Percentiles rank a stretch among this genome's conserved stretches.
phyloP scores from a whole-genome alignment of 2,113 vertebrate species.

The Centropus bengalensis region DNA sequence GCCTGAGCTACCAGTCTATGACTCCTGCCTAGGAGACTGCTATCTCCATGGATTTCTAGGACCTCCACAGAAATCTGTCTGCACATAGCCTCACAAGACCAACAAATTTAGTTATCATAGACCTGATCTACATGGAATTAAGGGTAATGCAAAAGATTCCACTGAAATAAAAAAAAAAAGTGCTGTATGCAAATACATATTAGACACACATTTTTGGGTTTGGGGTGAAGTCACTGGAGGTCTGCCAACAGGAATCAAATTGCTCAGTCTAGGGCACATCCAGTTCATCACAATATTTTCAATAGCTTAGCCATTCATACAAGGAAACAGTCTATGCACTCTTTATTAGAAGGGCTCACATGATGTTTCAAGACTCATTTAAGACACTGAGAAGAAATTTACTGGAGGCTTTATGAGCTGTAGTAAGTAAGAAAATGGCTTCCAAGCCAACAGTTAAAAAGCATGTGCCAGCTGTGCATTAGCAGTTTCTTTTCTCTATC shows the following conservation, averaged over 20 bases:
- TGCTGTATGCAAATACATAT: neutral
- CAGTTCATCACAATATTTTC: neutral
- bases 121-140: neutral
- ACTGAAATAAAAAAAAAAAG: neutral
- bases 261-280: neutral
- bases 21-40: neutral
- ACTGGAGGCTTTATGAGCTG: conserved; percentile 54
- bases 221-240: conserved; percentile 4
- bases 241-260: neutral
- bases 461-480: conserved; percentile 40
- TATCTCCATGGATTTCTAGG: neutral
- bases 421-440: conserved; percentile 54
- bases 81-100: neutral
- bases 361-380: conserved; percentile 49
- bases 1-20: neutral
- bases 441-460: conserved; percentile 51
- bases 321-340: conserved; percentile 2
- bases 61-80: neutral
- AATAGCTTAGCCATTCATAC: conserved; percentile 31
- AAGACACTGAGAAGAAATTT: conserved; percentile 59
- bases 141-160: neutral
- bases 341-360: conserved; percentile 43
- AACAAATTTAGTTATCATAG: neutral
- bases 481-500: conserved; percentile 53
- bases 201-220: neutral